Evolutionary conservation across 2,113 vertebrate genomes (phyloP).

Genomic region (Istiophorus platypterus): DNA sequence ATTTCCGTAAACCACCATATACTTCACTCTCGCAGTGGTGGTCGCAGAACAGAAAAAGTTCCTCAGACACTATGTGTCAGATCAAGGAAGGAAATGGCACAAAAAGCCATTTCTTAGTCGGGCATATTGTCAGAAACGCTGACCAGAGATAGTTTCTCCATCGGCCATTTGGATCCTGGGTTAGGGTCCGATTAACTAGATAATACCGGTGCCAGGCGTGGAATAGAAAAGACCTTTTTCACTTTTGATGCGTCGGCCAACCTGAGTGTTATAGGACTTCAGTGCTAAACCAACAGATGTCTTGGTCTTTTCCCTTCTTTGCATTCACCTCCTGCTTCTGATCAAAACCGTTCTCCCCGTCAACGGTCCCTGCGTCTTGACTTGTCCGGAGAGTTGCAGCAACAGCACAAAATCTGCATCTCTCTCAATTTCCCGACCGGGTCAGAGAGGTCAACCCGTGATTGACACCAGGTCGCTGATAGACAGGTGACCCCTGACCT

Average conservation of each 20-base stretch:
- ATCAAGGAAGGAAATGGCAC: neutral
- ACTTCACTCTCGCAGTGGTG: slow-evolving; percentile 7
- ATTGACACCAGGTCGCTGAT: slow-evolving; percentile 54
- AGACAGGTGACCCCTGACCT: slow-evolving; percentile 67
- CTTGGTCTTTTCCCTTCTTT: neutral
- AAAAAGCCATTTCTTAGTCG: neutral
- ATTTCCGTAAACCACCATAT: neutral
- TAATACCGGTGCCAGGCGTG: too few relatives aligned
- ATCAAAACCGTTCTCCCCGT: neutral
- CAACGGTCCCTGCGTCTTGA: slow-evolving; percentile 1
- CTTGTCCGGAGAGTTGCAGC: slow-evolving; percentile 8
- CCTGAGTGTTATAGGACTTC: too few relatives aligned
- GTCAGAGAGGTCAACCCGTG: slow-evolving; percentile 65
- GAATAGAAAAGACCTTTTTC: too few relatives aligned
- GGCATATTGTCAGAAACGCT: neutral
- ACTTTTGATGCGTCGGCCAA: too few relatives aligned
- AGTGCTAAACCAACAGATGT: too few relatives aligned
- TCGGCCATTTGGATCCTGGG: neutral
- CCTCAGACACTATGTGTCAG: neutral
- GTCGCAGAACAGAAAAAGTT: neutral
- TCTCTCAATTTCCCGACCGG: slow-evolving; percentile 39
- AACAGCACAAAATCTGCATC: slow-evolving; percentile 57
- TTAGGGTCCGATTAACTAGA: too few relatives aligned
- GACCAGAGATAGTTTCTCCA: neutral
- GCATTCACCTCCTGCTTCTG: neutral